Evolutionary conservation across 1,140 invertebrate genomes (phyloP), one percentile per base, ranked within the genome.

Genomic region (silkworm (Bombyx mori)): DNA sequence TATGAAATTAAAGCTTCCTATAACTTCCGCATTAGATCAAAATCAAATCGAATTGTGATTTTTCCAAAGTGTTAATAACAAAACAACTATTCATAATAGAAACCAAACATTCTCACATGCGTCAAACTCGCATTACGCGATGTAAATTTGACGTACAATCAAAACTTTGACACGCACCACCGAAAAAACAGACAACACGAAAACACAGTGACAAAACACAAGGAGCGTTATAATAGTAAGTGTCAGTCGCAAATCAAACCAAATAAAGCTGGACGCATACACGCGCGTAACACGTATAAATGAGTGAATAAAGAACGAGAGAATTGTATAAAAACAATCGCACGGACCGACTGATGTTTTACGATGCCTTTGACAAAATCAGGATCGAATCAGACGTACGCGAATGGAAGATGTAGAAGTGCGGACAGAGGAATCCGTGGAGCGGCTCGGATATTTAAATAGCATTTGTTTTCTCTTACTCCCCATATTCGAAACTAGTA

Each of bases 301-400:
- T 70, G 71, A 73, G 63, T 67, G 68, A 56, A 66, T 65, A 65
- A 65, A 71, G 68, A 70, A 71, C 68, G 66, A 71, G 73, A 70
- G 78, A 82, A 86, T 86, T 82, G 79, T 86, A 82, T 82, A 82
- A 86, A 86, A 86, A 86, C 82, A 86, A 82, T 79, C 71, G 74
- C 62, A 63, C 62, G 62, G 59, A 57, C 61, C 62, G 68, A 71
- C 66, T 63, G 74, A 66, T 82, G 77, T 82, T 83, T 79, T 79
- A 80, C 75, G 69, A 75, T 72, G 73, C 73, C 78, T 79, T 84
- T 86, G 76, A 82, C 78, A 73, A 82, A 81, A 82, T 85, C 78
- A 77, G 75, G 70, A 75, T 78, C 75, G 79, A 82, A 82, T 85
- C 77, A 77, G 78, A 82, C 75, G 78, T 70, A 69, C 73, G 73